Base-by-base conservation (phyloP, 1,140 invertebrate species). In the Pseudomyrmex sp. region DNA sequence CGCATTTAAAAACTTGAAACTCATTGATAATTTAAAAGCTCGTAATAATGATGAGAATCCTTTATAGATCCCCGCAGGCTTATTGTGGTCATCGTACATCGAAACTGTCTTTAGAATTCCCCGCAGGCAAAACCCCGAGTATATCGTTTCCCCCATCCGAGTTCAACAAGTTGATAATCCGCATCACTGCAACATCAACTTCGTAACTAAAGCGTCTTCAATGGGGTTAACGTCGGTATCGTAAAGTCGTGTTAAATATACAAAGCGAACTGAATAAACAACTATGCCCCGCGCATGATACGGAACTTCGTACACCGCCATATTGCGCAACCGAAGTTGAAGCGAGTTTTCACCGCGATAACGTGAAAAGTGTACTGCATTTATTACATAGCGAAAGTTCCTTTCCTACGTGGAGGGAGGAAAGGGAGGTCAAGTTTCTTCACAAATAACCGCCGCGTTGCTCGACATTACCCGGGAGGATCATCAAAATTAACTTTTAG, bases 111-210 rank as follows among this genome's bases (percentile, higher is more conserved):
- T 77, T 68, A 66, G 48, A 8, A 18, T 65, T 56, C 13, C 63
- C 62, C 26, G 74, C 48, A 48, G 63, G 62, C 35, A 56, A 20
- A 77, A 54, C 62, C 7, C 35, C 48, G 73, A 65, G 62, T 66
- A 35, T 35, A 76, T 76, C 74, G 26, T 54, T 52, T 52, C 7
- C 35, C 35, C 48, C 23, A 54, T 77, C 62, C 68, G 50, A 77
- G 63, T 48, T 68, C 74, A 68, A 77, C 48, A 68, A 77, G 62
- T 77, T 77, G 62, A 77, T 77, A 77, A 77, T 77, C 50, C 54
- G 13, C 74, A 76, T 76, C 20, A 35, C 23, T 63, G 48, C 20
- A 63, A 54, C 23, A 56, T 68, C 62, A 77, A 66, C 18, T 77
- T 68, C 2, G 46, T 4, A 56, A 63, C 50, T 77, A 68, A 35